phyloP scores from a whole-genome alignment of 53 echinoderm and acorn worm species.

The Zoroaster sp. region DNA sequence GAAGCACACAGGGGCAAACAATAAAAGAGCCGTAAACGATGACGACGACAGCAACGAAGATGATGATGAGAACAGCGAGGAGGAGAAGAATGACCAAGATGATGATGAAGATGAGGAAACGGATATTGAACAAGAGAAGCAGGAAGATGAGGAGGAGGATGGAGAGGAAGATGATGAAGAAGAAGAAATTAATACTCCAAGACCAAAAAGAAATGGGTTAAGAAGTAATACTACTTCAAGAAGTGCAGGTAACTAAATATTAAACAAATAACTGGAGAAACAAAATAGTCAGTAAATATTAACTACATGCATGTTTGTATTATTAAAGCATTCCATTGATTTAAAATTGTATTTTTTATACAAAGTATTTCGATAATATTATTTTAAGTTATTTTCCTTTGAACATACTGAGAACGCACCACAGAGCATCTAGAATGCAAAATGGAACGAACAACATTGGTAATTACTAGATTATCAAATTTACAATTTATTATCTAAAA shows the following conservation, averaged over 20 bases:
- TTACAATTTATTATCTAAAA: too few species aligned
- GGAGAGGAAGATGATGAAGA: slow-evolving; percentile 5
- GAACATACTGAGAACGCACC: too few species aligned
- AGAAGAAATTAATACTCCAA: not conserved
- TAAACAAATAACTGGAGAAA: too few species aligned
- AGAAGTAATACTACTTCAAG: not conserved
- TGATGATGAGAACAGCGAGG: slow-evolving; percentile 36
- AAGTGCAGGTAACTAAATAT: not conserved
- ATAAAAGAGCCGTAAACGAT: not conserved
- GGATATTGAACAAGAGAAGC: slow-evolving; percentile 19
- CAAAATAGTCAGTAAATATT: too few species aligned
- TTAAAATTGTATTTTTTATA: too few species aligned
- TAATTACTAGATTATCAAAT: too few species aligned
- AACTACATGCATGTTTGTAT: too few species aligned
- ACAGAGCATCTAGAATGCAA: too few species aligned
- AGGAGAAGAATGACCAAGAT: slow-evolving; percentile 33
- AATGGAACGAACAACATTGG: too few species aligned
- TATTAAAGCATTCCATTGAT: too few species aligned
- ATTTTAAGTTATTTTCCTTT: too few species aligned
- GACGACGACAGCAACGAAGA: slow-evolving; percentile 35
- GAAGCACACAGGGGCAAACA: not conserved
- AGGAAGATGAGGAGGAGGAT: slow-evolving; percentile 42
- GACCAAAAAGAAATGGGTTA: slow-evolving; percentile 24
- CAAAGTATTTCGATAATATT: too few species aligned
- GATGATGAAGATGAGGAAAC: slow-evolving; percentile 25